Evolutionary conservation across 2,113 vertebrate genomes (phyloP).

Genomic region (Notarius quadriscutis): DNA sequence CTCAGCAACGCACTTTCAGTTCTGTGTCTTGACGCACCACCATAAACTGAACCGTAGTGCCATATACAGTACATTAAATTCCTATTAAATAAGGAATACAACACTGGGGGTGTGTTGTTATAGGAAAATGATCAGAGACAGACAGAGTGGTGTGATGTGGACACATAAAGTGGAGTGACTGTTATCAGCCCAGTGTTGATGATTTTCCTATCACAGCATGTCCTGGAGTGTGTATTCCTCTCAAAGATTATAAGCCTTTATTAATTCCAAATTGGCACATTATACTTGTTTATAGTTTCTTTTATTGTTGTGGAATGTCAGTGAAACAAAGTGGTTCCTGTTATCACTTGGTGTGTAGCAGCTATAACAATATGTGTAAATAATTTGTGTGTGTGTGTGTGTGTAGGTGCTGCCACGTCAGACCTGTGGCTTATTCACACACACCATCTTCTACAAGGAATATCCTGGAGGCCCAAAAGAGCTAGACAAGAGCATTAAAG

Average conservation of each 20-base stretch:
- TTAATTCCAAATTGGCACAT: neutral
- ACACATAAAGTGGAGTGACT: neutral
- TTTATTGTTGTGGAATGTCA: neutral
- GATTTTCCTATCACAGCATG: neutral
- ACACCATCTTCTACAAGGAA: conserved; percentile 98
- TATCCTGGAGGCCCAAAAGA: conserved; percentile 94
- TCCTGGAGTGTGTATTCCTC: neutral
- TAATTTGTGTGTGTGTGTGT: conserved; percentile 40
- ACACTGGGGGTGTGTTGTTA: neutral
- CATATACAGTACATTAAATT: neutral
- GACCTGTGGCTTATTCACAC: conserved; percentile 96
- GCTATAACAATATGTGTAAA: neutral
- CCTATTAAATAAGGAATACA: neutral
- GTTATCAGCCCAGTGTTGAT: neutral
- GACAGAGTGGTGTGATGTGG: neutral
- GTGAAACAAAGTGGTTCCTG: neutral
- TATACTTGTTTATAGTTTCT: neutral
- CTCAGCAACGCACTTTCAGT: neutral
- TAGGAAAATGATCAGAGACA: neutral
- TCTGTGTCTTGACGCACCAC: neutral
- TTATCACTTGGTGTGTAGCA: too few species aligned
- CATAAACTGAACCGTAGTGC: neutral
- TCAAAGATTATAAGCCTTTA: neutral
- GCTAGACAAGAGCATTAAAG: conserved; percentile 93
- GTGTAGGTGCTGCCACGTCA: conserved; percentile 93